phyloP scores from a whole-genome alignment of 2,888 invertebrate genomes.

The Amorpha juglandis region DNA sequence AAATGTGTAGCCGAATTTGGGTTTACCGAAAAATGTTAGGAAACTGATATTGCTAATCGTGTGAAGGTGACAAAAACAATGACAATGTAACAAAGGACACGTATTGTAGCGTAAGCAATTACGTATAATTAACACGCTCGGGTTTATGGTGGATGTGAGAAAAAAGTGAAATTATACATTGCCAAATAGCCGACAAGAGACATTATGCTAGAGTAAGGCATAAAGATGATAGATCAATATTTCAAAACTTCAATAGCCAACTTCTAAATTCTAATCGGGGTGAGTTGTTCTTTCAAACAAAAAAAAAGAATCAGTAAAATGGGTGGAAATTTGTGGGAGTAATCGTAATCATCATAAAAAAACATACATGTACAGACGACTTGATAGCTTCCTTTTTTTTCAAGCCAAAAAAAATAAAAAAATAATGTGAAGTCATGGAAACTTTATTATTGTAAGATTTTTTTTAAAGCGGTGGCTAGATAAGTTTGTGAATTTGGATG shows the following conservation, averaged over 20 bases:
- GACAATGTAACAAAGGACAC: conserved; percentile 16
- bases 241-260: neutral
- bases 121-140: conserved; percentile 10
- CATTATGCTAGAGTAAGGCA: neutral
- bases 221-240: neutral
- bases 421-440: too few relatives aligned
- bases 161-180: conserved; percentile 17
- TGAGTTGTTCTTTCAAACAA: too few relatives aligned
- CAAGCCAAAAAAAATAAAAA: too few relatives aligned
- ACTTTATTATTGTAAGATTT: too few relatives aligned
- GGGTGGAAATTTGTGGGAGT: neutral
- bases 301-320: too few relatives aligned
- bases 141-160: conserved; percentile 7
- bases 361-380: too few relatives aligned
- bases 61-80: conserved; percentile 21
- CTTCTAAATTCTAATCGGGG: too few relatives aligned
- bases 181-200: conserved; percentile 20
- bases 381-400: too few relatives aligned
- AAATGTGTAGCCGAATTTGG: neutral
- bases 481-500: too few relatives aligned
- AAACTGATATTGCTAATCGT: conserved; percentile 12
- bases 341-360: too few relatives aligned
- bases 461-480: too few relatives aligned
- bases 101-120: conserved; percentile 21
- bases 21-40: conserved; percentile 6